Conservation (phyloP, 2,888 invertebrate genomes). For the Rhyacophila evoluta region DNA sequence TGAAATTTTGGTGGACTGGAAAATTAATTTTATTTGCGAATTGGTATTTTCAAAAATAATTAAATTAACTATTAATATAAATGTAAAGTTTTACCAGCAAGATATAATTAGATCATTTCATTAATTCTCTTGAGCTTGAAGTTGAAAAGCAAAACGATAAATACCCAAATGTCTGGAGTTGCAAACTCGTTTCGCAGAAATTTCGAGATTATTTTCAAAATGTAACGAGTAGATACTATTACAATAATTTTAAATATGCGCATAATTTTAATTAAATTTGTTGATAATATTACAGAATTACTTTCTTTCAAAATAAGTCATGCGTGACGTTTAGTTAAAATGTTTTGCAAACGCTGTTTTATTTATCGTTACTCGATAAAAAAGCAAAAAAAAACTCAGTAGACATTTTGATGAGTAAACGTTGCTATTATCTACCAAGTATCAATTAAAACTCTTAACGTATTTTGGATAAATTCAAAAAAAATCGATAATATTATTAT, state of each 20-base stretch:
- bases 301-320: too few species aligned
- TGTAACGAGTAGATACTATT: not conserved
- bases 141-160: constrained; percentile 6
- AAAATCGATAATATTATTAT: too few species aligned
- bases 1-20: too few species aligned
- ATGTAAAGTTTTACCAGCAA: constrained; percentile 3
- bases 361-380: too few species aligned
- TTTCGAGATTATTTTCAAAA: too few species aligned
- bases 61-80: constrained; percentile 11
- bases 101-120: constrained; percentile 10
- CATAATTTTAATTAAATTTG: constrained; percentile 1
- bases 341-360: too few species aligned
- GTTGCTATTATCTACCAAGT: too few species aligned
- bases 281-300: not conserved
- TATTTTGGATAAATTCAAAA: too few species aligned
- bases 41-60: not conserved
- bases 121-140: not conserved
- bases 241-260: not conserved
- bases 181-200: not conserved
- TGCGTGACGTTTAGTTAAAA: too few species aligned
- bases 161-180: not conserved
- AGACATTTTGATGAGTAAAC: too few species aligned
- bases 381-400: too few species aligned
- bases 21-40: not conserved
- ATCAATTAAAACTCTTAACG: too few species aligned